Base-by-base conservation (phyloP, 2,113 vertebrate genomes). In the Theropithecus gelada region DNA sequence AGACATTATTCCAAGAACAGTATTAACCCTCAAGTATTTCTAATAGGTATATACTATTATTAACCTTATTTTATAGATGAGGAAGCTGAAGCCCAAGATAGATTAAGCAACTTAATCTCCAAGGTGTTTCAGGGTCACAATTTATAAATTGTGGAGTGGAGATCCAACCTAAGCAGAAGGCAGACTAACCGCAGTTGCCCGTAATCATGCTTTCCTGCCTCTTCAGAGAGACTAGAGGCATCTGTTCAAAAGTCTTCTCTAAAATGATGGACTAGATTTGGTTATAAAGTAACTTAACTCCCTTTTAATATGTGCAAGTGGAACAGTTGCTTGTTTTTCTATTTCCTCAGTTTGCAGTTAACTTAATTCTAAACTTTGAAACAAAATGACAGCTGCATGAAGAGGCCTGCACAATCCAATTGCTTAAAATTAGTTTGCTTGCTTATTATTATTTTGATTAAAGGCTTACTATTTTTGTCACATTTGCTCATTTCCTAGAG, bases 281-380 rank as follows among this genome's bases (percentile, higher is more conserved):
- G 75, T 57, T 88, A 35, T n/a, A 86, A 72, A 86, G 20, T 52
- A 93, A 66, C 75, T 45, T 45, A 20, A 59, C 22, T 73, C 30
- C 22, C 30, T 83, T 84, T 90, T 90, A 59, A 84, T 73, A 8
- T 85, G 55, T 64, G 76, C 73, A 83, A 83, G 38, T 79, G 16
- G n/a, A 92, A 17, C 18, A 70, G 6, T 1, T 61, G 23, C 55
- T 88, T 87, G 27, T 88, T 96, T 95, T 95, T 90, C 89, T 94
- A 0, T 61, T 88, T 40, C 35, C 30, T 70, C n/a, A 27, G 17
- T 82, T 73, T 93, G 32, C 43, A 55, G 82, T 84, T 90, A 72
- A 94, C 85, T 84, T 86, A 50, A 48, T 88, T 92, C 43, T 81
- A 75, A 79, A 79, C 61, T 90, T 97, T 66, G 91, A 95, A 90